Evolutionary conservation across 2,113 vertebrate species (phyloP), one percentile per base, ranked within the genome.

Genomic region (Nannospalax galili): DNA sequence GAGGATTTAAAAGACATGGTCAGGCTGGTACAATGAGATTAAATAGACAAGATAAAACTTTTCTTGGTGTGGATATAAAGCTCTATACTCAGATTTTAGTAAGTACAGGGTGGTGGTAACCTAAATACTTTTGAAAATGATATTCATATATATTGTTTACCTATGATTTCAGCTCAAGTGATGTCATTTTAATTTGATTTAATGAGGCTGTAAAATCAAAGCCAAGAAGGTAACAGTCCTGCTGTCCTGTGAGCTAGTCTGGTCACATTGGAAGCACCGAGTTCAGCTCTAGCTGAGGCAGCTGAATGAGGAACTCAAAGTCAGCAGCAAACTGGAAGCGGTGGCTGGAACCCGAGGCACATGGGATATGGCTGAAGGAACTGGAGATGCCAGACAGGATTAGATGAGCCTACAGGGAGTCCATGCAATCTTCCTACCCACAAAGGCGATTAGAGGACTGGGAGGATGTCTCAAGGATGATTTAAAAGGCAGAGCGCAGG

Each of bases 181-280:
- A 78, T 37, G 30, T 35, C 42, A 52, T 62, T 93, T 88, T 81
- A n/a, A 17, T 64, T 80, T 88, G 60, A 91, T 64, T 64, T 87
- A 90, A 92, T 62, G 40, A n/a, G 90, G 80, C 70, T 24, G 65
- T 75, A 92, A 87, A 72, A 72, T 67, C 17, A 74, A 92, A 95
- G 82, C 56, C 35, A 95, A 91, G 79, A 74, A 40, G 75, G 6
- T 42, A 67, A 81, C 42, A 82, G 69, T 79, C 32, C 56, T n/a
- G 6, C 16, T 42, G 52, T 75, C n/a, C 26, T 15, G 22, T 52
- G 45, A 85, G 48, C 42, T 91, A 42, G 52, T 45, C 64, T 86
- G 77, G 52, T 4, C 42, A 19, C 52, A 82, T 12, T 17, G 32
- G 45, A 92, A 94, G 65, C 19, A 70, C 40, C 78, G 30, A 80